Base-by-base conservation (phyloP, 1,140 invertebrate species). In the Eupeodes corollae region DNA sequence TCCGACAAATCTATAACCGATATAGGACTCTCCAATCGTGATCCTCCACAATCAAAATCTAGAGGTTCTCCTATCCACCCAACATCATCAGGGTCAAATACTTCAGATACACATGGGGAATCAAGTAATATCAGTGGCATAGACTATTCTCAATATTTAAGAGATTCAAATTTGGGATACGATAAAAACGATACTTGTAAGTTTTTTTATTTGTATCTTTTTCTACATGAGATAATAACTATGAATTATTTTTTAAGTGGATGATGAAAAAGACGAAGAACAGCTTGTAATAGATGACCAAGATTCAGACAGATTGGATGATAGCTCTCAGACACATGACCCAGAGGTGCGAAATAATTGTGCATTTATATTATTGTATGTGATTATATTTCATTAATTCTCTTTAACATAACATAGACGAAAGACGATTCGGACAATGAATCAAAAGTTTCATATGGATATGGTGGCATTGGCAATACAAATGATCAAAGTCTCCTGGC, bases 61-160 rank as follows among this genome's bases (percentile, higher is more conserved):
- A 26, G 21, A 26, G 3, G 3, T 5, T 26, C 21, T 26, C 21
- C 21, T n/a, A n/a, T 26, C 21, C 21, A 26, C 21, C 21, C 21
- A 5, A 26, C 21, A 5, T 8, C 3, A 26, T 26, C 21, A 8
- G 21, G 21, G 8, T 5, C 21, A 26, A 26, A 26, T 26, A 5
- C 21, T n/a, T 12, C 31, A 43, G 10, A 12, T 13, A 13, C 18
- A 43, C 18, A 14, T 43, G 2, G 8, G 18, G 21, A 8, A 62
- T 56, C 44, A 63, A 63, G 26, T 21, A 63, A 57, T 34, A 66
- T 56, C 42, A 63, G 57, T 44, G 61, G 63, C 10, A 57, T 67
- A 34, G 65, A 68, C 44, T 68, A 68, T 44, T 60, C 63, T 5
- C 66, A 68, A 44, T 68, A 68, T 58, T 52, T 68, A n/a, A 68